Evolutionary conservation across 1,140 invertebrate genomes (phyloP).

Genomic region (Notospermus geniculatus): DNA sequence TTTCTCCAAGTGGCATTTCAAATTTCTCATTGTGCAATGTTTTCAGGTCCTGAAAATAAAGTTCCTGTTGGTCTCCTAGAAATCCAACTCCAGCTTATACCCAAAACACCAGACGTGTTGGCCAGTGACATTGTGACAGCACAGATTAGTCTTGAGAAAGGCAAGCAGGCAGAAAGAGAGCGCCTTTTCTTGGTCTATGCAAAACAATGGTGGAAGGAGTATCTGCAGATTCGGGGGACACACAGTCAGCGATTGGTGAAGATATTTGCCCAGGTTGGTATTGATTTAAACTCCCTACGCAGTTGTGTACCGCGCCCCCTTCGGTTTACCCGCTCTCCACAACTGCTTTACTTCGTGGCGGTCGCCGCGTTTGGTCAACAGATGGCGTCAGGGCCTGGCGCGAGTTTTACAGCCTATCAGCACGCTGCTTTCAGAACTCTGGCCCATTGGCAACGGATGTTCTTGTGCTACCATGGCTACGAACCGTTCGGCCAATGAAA

Average conservation of each 20-base stretch:
- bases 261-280: constrained; percentile 56
- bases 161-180: constrained; percentile 50
- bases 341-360: no score
- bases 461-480: no score
- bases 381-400: no score
- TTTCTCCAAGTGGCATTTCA: no score
- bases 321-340: no score
- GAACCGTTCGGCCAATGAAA: no score
- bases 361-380: no score
- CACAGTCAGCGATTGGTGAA: constrained; percentile 55
- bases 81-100: constrained; percentile 50
- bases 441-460: no score
- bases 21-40: not conserved
- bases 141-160: constrained; percentile 44
- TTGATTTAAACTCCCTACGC: no score
- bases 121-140: constrained; percentile 43
- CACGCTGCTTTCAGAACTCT: no score
- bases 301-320: no score
- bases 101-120: constrained; percentile 36
- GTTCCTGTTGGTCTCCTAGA: constrained; percentile 55
- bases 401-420: no score
- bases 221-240: constrained; percentile 49
- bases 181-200: constrained; percentile 55
- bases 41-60: constrained; percentile 48
- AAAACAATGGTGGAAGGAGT: constrained; percentile 59